Conservation (phyloP, 1,140 invertebrate species). For the Platyscapa corneri region DNA sequence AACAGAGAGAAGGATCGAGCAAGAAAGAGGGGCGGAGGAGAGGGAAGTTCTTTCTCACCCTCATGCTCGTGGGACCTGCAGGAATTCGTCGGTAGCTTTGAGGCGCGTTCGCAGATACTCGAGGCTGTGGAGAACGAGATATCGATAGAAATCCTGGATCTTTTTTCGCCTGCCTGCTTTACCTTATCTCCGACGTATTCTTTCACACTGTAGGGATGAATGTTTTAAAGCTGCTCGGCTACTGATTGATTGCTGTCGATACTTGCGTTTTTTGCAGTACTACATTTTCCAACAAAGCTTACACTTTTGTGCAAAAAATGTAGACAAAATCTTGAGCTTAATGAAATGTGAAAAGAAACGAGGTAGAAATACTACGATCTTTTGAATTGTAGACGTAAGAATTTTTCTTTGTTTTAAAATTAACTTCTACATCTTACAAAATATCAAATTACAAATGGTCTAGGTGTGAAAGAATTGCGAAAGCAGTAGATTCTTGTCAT, state of each 20-base stretch:
- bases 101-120: background rate
- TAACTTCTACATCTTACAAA: no score
- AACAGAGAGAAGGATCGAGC: background rate
- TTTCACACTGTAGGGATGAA: background rate
- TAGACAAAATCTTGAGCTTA: background rate
- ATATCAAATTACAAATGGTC: no score
- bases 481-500: no score
- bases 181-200: background rate
- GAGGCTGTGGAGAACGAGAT: background rate
- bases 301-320: background rate
- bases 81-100: slow-evolving; percentile 7
- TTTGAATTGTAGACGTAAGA: no score
- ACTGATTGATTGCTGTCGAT: slow-evolving; percentile 42
- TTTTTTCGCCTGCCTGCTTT: background rate
- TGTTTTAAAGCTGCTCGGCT: slow-evolving; percentile 2
- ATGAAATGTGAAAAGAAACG: background rate
- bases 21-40: background rate
- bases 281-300: background rate
- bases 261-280: background rate
- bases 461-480: no score
- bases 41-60: background rate
- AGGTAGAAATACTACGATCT: no score
- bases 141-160: slow-evolving; percentile 29
- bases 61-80: background rate
- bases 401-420: no score